Base-by-base conservation (phyloP, 2,888 invertebrate genomes). In the Nebria salina region DNA sequence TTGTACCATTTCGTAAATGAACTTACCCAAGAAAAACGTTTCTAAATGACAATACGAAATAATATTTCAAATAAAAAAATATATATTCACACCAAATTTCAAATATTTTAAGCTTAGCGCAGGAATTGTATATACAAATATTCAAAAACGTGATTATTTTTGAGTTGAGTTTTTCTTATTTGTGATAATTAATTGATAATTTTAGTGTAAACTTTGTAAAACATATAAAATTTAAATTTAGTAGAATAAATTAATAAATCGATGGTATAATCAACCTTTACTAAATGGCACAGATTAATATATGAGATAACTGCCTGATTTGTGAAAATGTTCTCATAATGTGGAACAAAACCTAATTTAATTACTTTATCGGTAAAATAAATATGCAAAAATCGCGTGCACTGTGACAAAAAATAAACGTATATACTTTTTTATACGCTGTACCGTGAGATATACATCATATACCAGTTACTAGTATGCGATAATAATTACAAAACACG, bases 401-500 rank as follows among this genome's bases (percentile, higher is more conserved):
- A 26, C 25, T 26, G 25, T 70, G 70, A 25, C 70, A 34, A 26
- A 26, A 34, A 70, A 11, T 5, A 70, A 11, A 70, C 34, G 34
- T 34, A 20, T 70, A 25, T 70, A 70, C 8, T 1, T 70, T 5
- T 70, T 70, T 70, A 4, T 70, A 26, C 9, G 5, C 25, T 7
- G 20, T 25, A 66, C 75, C 80, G 80, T 80, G 80, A 81, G 81
- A 81, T 81, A 65, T n/a, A 25, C 11, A 81, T 81, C 81, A 65
- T 65, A 72, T 81, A 76, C 72, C 72, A 42, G 73, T 76, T 76
- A 81, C 76, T 76, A 54, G 54, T 54, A 54, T 54, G 54, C 54
- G 54, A 76, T 81, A 81, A 81, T 81, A 81, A 81, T 81, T 81
- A 81, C 66, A 20, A 54, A 64, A 65, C 80, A 81, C 72, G 76